phyloP scores from a whole-genome alignment of 2,797 vertebrate genomes.

The Coregonus ussuriensis region DNA sequence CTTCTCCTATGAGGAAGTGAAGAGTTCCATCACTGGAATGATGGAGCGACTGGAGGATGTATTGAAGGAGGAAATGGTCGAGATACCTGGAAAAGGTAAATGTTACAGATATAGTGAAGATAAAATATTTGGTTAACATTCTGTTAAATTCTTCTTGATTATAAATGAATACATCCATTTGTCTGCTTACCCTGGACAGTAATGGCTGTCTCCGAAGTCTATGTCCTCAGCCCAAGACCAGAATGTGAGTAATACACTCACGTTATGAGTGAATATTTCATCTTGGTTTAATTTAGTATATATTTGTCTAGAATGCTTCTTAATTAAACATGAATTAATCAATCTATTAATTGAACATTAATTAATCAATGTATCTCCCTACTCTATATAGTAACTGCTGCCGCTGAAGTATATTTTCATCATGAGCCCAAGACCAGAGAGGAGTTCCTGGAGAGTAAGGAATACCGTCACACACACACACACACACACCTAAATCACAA shows the following conservation, averaged over 20 bases:
- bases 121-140: neutral
- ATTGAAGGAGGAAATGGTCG: conserved; percentile 5
- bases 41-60: conserved; percentile 16
- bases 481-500: neutral
- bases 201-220: neutral
- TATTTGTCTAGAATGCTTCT: neutral
- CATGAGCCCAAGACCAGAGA: conserved; percentile 6
- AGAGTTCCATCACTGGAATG: conserved; percentile 1
- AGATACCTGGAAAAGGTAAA: conserved; percentile 4
- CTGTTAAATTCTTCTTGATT: neutral
- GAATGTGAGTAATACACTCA: neutral
- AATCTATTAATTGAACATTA: neutral
- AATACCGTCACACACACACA: neutral
- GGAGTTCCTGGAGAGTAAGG: conserved; percentile 5
- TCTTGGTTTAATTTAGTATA: neutral
- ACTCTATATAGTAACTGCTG: neutral
- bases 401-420: no score
- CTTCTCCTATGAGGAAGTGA: conserved; percentile 13
- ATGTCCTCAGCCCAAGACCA: neutral
- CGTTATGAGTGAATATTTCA: neutral
- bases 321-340: neutral
- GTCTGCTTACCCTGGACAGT: neutral
- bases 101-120: neutral
- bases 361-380: neutral
- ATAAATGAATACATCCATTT: neutral